Percentiles rank a stretch among this genome's conserved stretches.
phyloP scores from a whole-genome alignment of 2,113 vertebrate species.

The Alaudala cheleensis region DNA sequence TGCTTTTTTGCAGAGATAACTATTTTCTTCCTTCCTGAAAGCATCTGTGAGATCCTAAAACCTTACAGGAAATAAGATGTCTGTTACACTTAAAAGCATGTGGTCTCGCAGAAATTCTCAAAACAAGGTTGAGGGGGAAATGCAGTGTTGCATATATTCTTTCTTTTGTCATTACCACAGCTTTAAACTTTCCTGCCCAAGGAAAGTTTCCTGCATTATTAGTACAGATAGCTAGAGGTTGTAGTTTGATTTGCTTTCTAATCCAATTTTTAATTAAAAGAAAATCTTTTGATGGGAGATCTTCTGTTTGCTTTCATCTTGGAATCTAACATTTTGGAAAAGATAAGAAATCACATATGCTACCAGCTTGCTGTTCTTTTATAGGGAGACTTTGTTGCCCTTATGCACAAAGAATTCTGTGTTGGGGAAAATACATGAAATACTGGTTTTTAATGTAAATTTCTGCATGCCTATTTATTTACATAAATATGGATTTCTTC shows the following conservation, averaged over 20 bases:
- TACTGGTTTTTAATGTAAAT: background rate
- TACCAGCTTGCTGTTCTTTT: background rate
- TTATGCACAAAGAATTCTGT: background rate
- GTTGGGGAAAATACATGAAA: background rate
- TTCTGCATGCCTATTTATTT: background rate
- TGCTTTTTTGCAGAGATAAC: background rate
- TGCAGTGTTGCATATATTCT: background rate
- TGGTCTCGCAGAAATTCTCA: background rate
- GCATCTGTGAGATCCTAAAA: background rate
- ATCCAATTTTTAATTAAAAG: slow-evolving; percentile 38
- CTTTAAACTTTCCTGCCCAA: background rate
- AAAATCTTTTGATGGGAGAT: background rate
- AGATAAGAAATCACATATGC: background rate
- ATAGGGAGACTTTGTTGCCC: background rate
- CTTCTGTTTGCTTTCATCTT: slow-evolving; percentile 15
- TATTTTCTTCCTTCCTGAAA: slow-evolving; percentile 25
- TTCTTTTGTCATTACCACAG: background rate
- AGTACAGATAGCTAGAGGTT: background rate
- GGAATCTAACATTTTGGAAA: background rate
- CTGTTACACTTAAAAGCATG: background rate
- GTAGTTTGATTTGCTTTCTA: slow-evolving; percentile 18
- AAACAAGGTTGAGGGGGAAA: background rate
- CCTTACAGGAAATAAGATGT: background rate
- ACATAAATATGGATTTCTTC: background rate
- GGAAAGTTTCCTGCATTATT: background rate